Conservation (phyloP, 1,140 invertebrate genomes). For the Mya arenaria region DNA sequence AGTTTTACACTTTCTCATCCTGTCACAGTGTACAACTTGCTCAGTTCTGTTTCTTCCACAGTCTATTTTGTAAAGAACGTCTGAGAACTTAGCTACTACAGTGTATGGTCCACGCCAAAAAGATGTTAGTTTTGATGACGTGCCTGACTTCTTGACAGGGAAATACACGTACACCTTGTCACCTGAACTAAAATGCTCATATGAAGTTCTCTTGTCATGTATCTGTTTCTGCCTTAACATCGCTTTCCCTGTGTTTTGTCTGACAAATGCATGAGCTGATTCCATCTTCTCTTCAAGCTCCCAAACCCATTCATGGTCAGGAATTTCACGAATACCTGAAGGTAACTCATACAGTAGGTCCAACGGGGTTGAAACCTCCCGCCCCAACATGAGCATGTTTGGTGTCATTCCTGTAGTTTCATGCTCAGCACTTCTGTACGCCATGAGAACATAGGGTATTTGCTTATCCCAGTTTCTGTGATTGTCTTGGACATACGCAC, state of each 20-base stretch:
- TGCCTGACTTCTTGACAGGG: background rate
- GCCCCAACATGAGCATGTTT: conserved; percentile 49
- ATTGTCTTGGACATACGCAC: no score
- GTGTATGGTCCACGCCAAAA: no score
- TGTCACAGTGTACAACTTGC: no score
- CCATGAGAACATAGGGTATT: no score
- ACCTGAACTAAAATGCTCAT: conserved; percentile 14
- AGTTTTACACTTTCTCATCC: no score
- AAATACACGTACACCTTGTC: conserved; percentile 27
- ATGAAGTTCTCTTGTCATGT: background rate
- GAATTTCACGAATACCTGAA: background rate
- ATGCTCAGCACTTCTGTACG: conserved; percentile 8
- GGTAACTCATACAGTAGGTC: conserved; percentile 27
- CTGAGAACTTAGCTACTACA: no score
- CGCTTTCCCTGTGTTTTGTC: background rate
- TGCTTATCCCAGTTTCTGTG: no score
- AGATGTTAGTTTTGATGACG: no score
- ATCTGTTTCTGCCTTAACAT: background rate
- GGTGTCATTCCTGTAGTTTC: conserved; percentile 34
- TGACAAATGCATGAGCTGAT: background rate
- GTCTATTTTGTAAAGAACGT: no score
- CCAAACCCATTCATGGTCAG: conserved; percentile 10
- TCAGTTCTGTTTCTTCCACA: no score
- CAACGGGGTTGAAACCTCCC: conserved; percentile 40
- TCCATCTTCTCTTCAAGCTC: conserved; percentile 7